Evolutionary conservation across 2,888 invertebrate genomes (phyloP), one percentile per base, ranked within the genome.

Genomic region (Stenchaetothrips biformis): DNA sequence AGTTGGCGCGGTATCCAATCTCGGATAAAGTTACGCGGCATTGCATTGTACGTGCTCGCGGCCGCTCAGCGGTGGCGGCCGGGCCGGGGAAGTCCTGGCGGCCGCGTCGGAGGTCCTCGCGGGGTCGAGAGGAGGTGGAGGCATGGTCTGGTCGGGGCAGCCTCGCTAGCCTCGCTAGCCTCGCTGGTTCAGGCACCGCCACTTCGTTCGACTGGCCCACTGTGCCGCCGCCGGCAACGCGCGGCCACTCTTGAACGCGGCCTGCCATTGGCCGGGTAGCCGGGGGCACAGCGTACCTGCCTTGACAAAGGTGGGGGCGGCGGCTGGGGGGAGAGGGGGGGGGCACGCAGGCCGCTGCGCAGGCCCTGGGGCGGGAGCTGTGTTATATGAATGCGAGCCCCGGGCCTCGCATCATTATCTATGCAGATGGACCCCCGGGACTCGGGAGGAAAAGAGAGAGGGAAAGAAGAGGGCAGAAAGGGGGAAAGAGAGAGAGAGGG

Each of bases 341-440:
- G 53, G 37, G 78, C 21, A 59, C 77, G 67, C 48, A 25, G 79
- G 67, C 48, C 48, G 79, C 59, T 25, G 79, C 49, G 48, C 49
- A 18, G 21, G 79, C 21, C 80, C 48, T 49, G n/a, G 79, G 53
- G 80, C 47, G 47, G 62, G 53, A 37, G 37, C 47, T 79, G 79
- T 79, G 79, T 79, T 78, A 81, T 79, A 80, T 80, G 80, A 79
- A 79, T 80, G 78, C 79, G 78, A 82, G 81, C 82, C 85, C 83
- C 80, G 81, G 79, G 84, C 85, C 84, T 82, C 83, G 84, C 85
- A 83, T 86, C 85, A 86, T 86, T 86, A 86, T 86, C 86, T 86
- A 86, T 86, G 86, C 86, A 86, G 86, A 86, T 86, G 85, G 85
- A 85, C 86, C 86, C 85, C 83, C 85, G 85, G 86, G 86, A 86